A percentile compares a stretch with the other conserved stretches of the same genome.
These are phyloP conservation scores for Limnodromus scolopaceus DNA, from an alignment of 2,797 vertebrate genomes.

Conservation along the genomic window DNA sequence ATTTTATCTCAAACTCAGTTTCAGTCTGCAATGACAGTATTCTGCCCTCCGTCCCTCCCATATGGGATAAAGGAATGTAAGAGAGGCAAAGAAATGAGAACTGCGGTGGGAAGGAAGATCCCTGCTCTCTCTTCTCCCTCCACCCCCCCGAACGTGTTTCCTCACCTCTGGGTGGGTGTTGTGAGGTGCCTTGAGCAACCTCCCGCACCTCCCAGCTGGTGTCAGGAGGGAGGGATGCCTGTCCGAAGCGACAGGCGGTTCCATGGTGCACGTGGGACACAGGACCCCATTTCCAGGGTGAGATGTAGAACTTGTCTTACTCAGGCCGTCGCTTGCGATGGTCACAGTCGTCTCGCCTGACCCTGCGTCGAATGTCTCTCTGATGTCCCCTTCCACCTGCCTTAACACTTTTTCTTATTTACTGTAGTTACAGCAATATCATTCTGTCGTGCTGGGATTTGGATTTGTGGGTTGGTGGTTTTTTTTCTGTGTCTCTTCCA, in stretches of 20 bases:
- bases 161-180: not conserved
- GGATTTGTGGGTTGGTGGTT: not conserved
- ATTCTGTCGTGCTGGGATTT: not conserved
- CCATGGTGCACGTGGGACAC: fast-evolving
- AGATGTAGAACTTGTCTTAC: not conserved
- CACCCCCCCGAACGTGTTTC: not conserved
- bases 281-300: not conserved
- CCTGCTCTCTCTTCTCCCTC: not conserved
- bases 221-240: not conserved
- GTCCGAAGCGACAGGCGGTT: not conserved
- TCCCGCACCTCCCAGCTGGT: not conserved
- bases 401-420: not conserved
- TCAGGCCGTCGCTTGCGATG: fast-evolving
- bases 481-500: not conserved
- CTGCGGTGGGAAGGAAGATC: not conserved
- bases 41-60: fast-evolving
- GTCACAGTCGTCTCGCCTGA: not conserved
- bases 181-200: not conserved
- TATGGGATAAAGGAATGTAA: not conserved
- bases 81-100: not conserved
- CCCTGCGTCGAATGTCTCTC: not conserved
- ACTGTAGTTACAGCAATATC: not conserved
- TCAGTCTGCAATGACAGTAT: not conserved
- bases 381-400: not conserved
- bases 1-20: not conserved